These are phyloP conservation scores for Bettongia penicillata DNA, from an alignment of 2,113 vertebrate species.

Conservation along the genomic window DNA sequence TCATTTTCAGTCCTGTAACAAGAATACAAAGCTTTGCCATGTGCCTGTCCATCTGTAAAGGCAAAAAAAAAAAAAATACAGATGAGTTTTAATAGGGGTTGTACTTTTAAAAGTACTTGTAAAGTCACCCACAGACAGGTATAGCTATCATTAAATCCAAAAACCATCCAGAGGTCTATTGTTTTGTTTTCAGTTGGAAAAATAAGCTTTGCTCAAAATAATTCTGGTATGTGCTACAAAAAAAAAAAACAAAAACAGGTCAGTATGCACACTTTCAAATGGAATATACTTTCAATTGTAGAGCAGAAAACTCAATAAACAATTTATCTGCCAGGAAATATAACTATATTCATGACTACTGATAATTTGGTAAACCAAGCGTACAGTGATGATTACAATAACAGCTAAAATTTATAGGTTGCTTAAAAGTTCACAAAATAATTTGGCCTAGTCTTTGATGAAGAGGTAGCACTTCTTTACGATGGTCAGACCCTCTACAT, in stretches of 20 bases:
- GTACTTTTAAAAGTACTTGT: constrained; percentile 28
- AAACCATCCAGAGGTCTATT: neutral
- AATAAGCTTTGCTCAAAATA: constrained; percentile 31
- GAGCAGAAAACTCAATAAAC: neutral
- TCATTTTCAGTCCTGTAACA: neutral
- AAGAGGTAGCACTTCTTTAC: neutral
- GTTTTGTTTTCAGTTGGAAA: constrained; percentile 23
- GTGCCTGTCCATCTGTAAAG: neutral
- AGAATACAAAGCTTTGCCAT: neutral
- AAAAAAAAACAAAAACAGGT: neutral
- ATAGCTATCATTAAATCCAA: constrained; percentile 22
- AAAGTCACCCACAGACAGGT: neutral
- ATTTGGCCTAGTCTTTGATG: neutral
- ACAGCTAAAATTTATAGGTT: neutral
- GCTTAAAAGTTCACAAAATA: neutral
- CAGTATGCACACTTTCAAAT: neutral
- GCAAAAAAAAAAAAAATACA: neutral
- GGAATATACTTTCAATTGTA: neutral
- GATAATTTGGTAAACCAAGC: constrained; percentile 11
- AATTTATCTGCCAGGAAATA: neutral
- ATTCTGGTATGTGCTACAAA: neutral
- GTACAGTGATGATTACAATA: neutral
- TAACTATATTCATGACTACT: constrained; percentile 6
- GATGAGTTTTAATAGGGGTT: constrained; percentile 34
- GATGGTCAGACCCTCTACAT: neutral